Conservation (phyloP, 2,797 vertebrate genomes). For the Gallinago nigripennis region DNA sequence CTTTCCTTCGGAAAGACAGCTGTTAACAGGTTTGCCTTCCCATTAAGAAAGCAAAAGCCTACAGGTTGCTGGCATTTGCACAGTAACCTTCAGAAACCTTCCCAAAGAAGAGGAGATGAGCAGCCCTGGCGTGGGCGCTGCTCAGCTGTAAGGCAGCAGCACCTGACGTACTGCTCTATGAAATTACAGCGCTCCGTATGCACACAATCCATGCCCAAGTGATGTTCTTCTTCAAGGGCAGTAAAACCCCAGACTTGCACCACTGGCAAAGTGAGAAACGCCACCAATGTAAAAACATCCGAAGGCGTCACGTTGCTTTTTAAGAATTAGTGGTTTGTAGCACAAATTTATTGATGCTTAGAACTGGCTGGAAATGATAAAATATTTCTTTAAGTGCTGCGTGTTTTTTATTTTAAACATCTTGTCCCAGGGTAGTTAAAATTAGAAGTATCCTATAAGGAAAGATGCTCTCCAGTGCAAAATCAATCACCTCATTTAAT, state of each 20-base stretch:
- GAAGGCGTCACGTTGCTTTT: not conserved
- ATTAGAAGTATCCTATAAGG: not conserved
- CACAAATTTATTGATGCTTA: slow-evolving; percentile 29
- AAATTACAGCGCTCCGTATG: slow-evolving; percentile 3
- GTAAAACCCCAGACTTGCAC: not conserved
- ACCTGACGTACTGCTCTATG: slow-evolving; percentile 10
- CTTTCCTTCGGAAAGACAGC: slow-evolving; percentile 16
- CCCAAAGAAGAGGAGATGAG: slow-evolving; percentile 23
- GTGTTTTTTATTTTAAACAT: slow-evolving; percentile 27
- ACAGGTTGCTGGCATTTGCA: not conserved
- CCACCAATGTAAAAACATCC: not conserved
- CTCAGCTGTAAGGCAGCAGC: slow-evolving; percentile 33
- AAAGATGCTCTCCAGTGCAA: slow-evolving; percentile 8
- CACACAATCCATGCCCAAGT: slow-evolving; percentile 20
- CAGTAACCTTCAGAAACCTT: slow-evolving; percentile 46
- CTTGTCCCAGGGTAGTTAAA: not conserved
- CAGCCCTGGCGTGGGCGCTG: not conserved
- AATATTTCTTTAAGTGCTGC: slow-evolving; percentile 35
- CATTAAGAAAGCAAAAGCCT: not conserved
- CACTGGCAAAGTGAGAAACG: not conserved
- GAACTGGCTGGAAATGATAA: slow-evolving; percentile 43
- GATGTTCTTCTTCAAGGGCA: slow-evolving; percentile 32
- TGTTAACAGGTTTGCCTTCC: slow-evolving; percentile 54
- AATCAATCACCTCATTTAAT: slow-evolving; percentile 35
- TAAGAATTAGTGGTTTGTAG: slow-evolving; percentile 38